Evolutionary conservation across 2,888 invertebrate species (phyloP), one percentile per base, ranked within the genome.

Genomic region (Hypena proboscidalis): DNA sequence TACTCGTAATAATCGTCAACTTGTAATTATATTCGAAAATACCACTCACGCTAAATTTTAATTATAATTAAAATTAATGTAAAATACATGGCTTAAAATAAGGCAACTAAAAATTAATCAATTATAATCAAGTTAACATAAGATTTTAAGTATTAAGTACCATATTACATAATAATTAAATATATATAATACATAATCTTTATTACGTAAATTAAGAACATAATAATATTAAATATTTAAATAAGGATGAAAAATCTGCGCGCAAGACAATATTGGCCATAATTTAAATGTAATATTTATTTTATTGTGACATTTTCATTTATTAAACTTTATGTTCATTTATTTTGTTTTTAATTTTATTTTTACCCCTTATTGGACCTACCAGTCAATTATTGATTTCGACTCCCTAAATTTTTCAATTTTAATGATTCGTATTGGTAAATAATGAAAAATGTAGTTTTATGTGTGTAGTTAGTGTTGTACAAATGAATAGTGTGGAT

Each of bases 321-420:
- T 67, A 70, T 74, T 70, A 74, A 67, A 73, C 38, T 70, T 71
- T 59, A 67, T 59, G 64, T 72, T 71, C 57, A 70, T 72, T 77
- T 73, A 47, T 68, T 71, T 70, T 57, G 66, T 70, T 70, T 74
- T 67, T 63, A 55, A 38, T 60, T 74, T 70, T 23, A 10, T 62
- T 58, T 46, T 35, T 41, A 62, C 56, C 54, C 61, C 67, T 56
- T 23, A 41, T 72, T 49, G 48, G 73, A 74, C 85, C 87, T 87
- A 87, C 86, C 83, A 85, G 89, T 90, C 89, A 90, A 89, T 90
- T 90, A 89, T 72, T 77, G 41, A 57, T 74, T 85, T 89, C 71
- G 90, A 87, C 90, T 90, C 90, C 90, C 90, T 90, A 89, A 90
- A 89, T 88, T 90, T 88, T 88, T 87, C 90, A 90, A 90, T 90